Evolutionary conservation across 2,888 invertebrate species (phyloP), one percentile per base, ranked within the genome.

Genomic region (Pseudoips prasinana): DNA sequence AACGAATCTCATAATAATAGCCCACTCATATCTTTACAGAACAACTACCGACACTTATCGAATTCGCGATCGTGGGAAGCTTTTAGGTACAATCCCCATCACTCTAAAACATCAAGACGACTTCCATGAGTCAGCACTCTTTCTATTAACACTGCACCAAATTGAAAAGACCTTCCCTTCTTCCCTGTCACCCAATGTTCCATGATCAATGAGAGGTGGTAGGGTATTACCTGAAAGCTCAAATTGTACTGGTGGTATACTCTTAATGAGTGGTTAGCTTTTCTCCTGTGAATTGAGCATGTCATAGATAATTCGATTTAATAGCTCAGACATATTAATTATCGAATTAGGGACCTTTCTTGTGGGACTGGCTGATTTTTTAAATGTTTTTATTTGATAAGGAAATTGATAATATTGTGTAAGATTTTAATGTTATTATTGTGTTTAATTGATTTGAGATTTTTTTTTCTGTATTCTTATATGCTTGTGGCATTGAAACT

Each of bases 281-380:
- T 79, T 83, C 78, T 76, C 56, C 54, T 64, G 63, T 65, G 76
- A 85, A 62, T 78, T 81, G 82, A 81, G 82, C 77, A 64, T 81
- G 84, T 86, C 86, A 81, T 80, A 84, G 80, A 80, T 86, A 87
- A 88, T 86, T 86, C 76, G 71, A 81, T 87, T 82, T 87, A 81
- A 86, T 85, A 82, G 82, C 57, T 52, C 53, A 52, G 64, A 73
- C 64, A 66, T 68, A 63, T 67, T 81, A 84, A 87, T 87, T 86
- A 87, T 82, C 77, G 77, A 84, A 86, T 87, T 84, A 86, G 72
- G 61, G 62, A 65, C 30, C 35, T 41, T 35, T 66, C 58, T 58
- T 53, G 42, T 56, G 14, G 14, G 14, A 14, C 14, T 14, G 14
- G 14, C 14, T 14, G 14, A 14, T 51, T 35, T 19, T 39, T 39